phyloP scores from a whole-genome alignment of 2,113 vertebrate genomes.

The Chelonoidis abingdonii region DNA sequence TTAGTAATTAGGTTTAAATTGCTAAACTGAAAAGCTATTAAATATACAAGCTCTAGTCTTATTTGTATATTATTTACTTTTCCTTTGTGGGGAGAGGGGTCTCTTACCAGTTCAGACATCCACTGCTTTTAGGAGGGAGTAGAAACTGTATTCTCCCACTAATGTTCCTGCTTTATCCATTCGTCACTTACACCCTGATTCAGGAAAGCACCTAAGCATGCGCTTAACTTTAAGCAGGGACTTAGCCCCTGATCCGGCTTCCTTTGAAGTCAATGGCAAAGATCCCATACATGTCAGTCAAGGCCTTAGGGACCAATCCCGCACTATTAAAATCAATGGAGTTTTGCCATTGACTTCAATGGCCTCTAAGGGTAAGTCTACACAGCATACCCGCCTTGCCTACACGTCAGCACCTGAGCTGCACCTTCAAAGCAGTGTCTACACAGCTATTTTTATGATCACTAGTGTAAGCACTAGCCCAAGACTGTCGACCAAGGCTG shows the following conservation, averaged over 20 bases:
- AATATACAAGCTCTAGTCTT: neutral
- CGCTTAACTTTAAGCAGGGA: slow-evolving; percentile 24
- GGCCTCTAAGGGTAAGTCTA: neutral
- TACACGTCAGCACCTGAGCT: neutral
- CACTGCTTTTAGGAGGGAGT: neutral
- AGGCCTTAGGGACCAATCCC: slow-evolving; percentile 1
- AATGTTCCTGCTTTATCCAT: slow-evolving; percentile 4
- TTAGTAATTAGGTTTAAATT: slow-evolving; percentile 14
- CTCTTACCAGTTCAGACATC: neutral
- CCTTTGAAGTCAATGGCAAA: slow-evolving; percentile 52
- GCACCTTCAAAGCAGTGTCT: neutral
- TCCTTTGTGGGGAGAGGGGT: neutral
- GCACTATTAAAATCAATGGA: neutral
- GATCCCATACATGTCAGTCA: slow-evolving; percentile 28
- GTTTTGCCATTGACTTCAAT: neutral
- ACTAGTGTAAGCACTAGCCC: neutral
- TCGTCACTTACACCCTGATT: neutral
- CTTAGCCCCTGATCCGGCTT: neutral
- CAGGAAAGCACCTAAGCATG: slow-evolving; percentile 10
- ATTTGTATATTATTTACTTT: neutral
- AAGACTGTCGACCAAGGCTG: neutral
- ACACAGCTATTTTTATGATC: neutral
- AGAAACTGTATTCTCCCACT: neutral
- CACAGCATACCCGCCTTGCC: neutral
- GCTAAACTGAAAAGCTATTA: neutral